Base-by-base conservation (phyloP, 1,140 invertebrate species). In the Samia ricini region DNA sequence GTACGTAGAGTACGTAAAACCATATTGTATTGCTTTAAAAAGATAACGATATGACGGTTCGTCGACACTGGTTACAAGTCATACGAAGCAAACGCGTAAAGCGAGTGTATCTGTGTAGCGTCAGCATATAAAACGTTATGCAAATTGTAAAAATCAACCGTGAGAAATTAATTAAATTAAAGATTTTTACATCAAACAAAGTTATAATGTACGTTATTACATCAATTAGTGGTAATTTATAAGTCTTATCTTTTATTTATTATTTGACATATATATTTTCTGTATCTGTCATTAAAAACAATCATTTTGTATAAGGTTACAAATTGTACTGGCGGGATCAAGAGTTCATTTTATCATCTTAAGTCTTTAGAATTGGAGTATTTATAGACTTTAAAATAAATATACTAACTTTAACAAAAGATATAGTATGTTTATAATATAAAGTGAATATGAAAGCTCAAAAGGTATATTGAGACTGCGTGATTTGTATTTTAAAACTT, bases 1-100 rank as follows among this genome's bases (percentile, higher is more conserved):
- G n/a, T 42, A 42, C 1, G 26, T 52, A 55, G 8, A 55, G 52
- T 55, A 55, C 24, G 52, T 22, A 55, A 55, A 24, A 12, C 5
- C 24, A 55, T 55, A 55, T 23, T 55, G 52, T 55, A 24, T 24
- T 55, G 18, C 52, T 55, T 55, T 55, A 55, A 5, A 19, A 5
- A 69, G 79, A 83, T 84, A 84, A 80, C 68, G 73, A 77, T 83
- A 83, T 76, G 67, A 48, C 51, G 66, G 77, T 77, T 78, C 80
- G 75, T 79, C 77, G 80, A 83, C 80, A 76, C 76, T 69, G 19
- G 57, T 61, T 51, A 59, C 59, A 10, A 29, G 57, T 56, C 56
- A 63, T 56, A 10, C 57, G 52, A 65, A 55, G 19, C 48, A 20
- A 67, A 55, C 36, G 56, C 68, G 59, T 66, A 63, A 63, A 61